Percentiles rank a stretch among this genome's conserved stretches.
phyloP scores from a whole-genome alignment of 2,113 vertebrate genomes.

The Prochilodus magdalenae region DNA sequence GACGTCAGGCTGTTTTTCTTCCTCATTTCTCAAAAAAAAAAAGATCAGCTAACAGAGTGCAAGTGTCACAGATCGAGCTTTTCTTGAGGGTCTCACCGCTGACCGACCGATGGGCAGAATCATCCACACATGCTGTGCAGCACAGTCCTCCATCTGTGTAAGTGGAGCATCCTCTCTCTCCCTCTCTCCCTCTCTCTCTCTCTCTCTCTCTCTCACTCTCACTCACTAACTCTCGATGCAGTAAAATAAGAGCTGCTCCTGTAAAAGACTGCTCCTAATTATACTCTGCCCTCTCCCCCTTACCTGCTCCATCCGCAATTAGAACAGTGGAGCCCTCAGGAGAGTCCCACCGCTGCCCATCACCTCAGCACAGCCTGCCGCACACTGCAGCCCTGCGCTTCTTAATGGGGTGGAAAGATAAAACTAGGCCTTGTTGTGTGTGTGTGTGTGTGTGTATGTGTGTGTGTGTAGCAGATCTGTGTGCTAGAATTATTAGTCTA shows the following conservation, averaged over 20 bases:
- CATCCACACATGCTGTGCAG: slow-evolving; percentile 20
- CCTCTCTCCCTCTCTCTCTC: slow-evolving; percentile 32
- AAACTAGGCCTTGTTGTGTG: slow-evolving; percentile 39
- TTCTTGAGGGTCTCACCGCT: slow-evolving; percentile 50
- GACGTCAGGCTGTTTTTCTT: slow-evolving; percentile 55
- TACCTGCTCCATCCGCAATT: slow-evolving; percentile 54
- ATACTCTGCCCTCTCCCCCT: slow-evolving; percentile 50
- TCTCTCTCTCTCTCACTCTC: slow-evolving; percentile 31
- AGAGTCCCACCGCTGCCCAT: slow-evolving; percentile 43
- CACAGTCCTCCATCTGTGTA: slow-evolving; percentile 54
- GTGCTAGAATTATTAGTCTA: background rate
- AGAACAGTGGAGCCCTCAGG: slow-evolving; percentile 53
- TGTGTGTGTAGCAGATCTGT: slow-evolving; percentile 14
- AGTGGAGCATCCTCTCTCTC: slow-evolving; percentile 59
- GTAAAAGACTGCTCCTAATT: slow-evolving; percentile 48
- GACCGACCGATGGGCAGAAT: slow-evolving; percentile 40
- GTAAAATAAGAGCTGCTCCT: slow-evolving; percentile 48
- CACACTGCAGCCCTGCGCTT: slow-evolving; percentile 46
- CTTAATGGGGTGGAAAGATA: slow-evolving; percentile 8
- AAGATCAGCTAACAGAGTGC: slow-evolving; percentile 51
- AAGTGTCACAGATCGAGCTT: slow-evolving; percentile 51
- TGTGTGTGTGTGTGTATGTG: slow-evolving; percentile 35
- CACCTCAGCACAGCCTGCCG: slow-evolving; percentile 43
- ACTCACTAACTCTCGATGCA: slow-evolving; percentile 33
- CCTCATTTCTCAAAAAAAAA: slow-evolving; percentile 32